Evolutionary conservation across 2,113 vertebrate species (phyloP), one percentile per base, ranked within the genome.

Genomic region (Isichthys henryi): DNA sequence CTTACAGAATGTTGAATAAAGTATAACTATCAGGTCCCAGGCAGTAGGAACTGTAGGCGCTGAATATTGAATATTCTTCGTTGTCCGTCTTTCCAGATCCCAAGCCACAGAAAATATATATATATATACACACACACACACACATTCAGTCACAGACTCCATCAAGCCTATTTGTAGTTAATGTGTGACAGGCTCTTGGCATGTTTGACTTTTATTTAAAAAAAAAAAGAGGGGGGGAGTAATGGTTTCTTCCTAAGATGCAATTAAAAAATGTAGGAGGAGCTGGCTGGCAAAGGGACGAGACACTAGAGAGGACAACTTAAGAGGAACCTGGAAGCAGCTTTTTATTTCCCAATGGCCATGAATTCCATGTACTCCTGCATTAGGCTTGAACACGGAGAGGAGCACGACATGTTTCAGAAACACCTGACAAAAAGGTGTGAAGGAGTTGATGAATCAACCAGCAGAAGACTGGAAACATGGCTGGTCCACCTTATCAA

Each of bases 251-350:
- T 90, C 15, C 11, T 62, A 74, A 58, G 74, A 50, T 45, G 49
- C 48, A 87, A 90, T 89, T 89, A 50, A 70, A 89, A 83, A 49
- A 56, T 89, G 56, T 35, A n/a, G 83, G 39, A 87, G 56, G 31
- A 56, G 88, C 74, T 46, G 13, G 31, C 3, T 31, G 9, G 89
- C 66, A 70, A 87, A 49, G 66, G 86, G 9, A 35, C 3, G 39
- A 52, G 46, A 52, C 48, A 87, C n/a, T 31, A 77, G 86, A 87
- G 23, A 35, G 21, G 58, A 21, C 31, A 62, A 53, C 35, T 56
- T 82, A 27, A 21, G 39, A 23, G n/a, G 8, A 23, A 88, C 49
- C 52, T 49, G 23, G 66, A 86, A 87, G 89, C 35, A 90, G 39
- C 66, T 48, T 31, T 50, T 90, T 90, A 45, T 46, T 85, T 49